phyloP scores from a whole-genome alignment of 2,888 invertebrate genomes.

The Myopa tessellatipennis region DNA sequence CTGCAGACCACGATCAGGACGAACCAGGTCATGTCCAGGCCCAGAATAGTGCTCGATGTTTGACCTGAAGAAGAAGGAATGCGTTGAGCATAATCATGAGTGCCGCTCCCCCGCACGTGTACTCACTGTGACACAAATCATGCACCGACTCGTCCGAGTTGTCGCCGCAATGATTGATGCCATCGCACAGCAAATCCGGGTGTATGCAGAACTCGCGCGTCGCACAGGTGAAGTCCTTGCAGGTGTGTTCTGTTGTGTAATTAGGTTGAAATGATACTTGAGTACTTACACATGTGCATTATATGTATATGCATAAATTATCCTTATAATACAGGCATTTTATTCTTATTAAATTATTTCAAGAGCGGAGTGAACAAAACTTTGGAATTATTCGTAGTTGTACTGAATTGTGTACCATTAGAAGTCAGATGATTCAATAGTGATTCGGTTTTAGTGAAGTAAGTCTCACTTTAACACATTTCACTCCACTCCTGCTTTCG shows the following conservation, averaged over 20 bases:
- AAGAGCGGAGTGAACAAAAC: too few relatives aligned
- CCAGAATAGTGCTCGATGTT: conserved; percentile 75
- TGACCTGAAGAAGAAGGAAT: conserved; percentile 68
- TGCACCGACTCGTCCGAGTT: conserved; percentile 91
- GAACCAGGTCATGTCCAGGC: conserved; percentile 82
- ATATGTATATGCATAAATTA: too few relatives aligned
- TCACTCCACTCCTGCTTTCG: too few relatives aligned
- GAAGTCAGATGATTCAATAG: too few relatives aligned
- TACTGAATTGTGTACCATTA: too few relatives aligned
- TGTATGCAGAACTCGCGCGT: conserved; percentile 92
- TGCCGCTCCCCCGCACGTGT: background rate
- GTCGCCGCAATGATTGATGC: conserved; percentile 93
- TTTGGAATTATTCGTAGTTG: too few relatives aligned
- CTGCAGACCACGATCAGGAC: conserved; percentile 78
- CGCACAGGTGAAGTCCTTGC: conserved; percentile 89
- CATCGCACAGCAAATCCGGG: conserved; percentile 91
- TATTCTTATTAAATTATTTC: too few relatives aligned
- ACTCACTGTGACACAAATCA: conserved; percentile 87
- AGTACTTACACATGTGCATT: too few relatives aligned
- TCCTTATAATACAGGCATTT: too few relatives aligned
- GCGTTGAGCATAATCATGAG: too few relatives aligned
- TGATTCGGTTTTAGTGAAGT: too few relatives aligned
- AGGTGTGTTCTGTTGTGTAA: conserved; percentile 79
- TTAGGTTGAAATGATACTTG: background rate
- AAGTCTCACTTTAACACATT: too few relatives aligned